Evolutionary conservation across 2,113 vertebrate species (phyloP), one percentile per base, ranked within the genome.

Genomic region (Cricetomys ansorgei): DNA sequence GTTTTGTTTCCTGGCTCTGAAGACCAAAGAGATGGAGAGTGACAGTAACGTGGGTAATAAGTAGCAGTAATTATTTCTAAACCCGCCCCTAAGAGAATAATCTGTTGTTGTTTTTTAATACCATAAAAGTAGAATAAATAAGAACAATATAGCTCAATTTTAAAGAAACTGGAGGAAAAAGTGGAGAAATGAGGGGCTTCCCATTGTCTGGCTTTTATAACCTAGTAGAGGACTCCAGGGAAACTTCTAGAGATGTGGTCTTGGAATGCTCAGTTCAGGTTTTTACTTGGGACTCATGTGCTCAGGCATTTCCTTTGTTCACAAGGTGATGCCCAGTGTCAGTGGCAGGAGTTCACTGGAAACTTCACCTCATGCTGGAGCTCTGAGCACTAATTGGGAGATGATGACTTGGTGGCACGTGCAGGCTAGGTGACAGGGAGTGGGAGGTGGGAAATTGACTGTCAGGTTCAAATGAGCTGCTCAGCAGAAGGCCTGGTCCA

Each of bases 401-500:
- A 72, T 1, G 17, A 2, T n/a, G 10, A 83, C 31, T 72, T 43
- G 11, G 4, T 45, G 34, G 53, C 6, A 43, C 29, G 2, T 23
- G 3, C 19, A n/a, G 5, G 9, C 1, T 16, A 2, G 40, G 59
- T 12, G 8, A 0, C 4, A 10, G 10, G 12, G 7, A 9, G 19
- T 1, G 9, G 3, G 21, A 23, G 2, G 0, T 5, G 5, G 29
- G 27, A 77, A 34, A 12, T 1, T 10, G 0, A 37, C 9, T 0
- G 4, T 50, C 21, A 34, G 25, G 31, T 25, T 9, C 40, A 16
- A 7, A 31, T 72, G n/a, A 29, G n/a, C 10, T 67, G 29, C 31
- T 65, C 7, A 4, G 31, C 2, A 72, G 70, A 34, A 70, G 3
- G 7, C 1, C 0, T 10, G 34, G 7, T 2, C 0, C 0, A 3